Conservation (phyloP, 2,797 vertebrate species). For the Lates japonicus region DNA sequence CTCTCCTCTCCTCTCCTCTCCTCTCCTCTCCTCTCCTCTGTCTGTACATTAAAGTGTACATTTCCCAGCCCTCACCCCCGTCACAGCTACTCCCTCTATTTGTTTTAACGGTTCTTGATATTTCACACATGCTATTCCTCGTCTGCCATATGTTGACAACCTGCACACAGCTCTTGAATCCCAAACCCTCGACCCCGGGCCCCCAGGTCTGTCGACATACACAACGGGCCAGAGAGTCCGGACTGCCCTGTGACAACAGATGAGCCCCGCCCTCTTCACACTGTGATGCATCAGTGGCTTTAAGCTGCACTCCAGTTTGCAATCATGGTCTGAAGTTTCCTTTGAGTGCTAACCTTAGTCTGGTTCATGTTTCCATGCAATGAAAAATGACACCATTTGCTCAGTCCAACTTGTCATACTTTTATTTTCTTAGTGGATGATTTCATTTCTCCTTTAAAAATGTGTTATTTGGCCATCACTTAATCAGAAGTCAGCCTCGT, state of each 20-base stretch:
- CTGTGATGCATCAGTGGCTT: slow-evolving; percentile 34
- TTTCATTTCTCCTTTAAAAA: not conserved
- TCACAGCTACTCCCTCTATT: slow-evolving; percentile 67
- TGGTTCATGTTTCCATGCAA: not conserved
- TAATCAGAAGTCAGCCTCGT: not conserved
- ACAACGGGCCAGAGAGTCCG: slow-evolving; percentile 17
- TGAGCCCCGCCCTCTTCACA: slow-evolving; percentile 13
- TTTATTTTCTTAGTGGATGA: not conserved
- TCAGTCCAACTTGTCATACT: not conserved
- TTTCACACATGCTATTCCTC: slow-evolving; percentile 79
- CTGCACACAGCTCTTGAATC: slow-evolving; percentile 64
- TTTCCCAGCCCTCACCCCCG: slow-evolving; percentile 70
- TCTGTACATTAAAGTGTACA: slow-evolving; percentile 65
- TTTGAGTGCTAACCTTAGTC: not conserved
- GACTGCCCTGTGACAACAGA: slow-evolving; percentile 29
- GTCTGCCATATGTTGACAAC: slow-evolving; percentile 70
- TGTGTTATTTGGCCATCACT: not conserved
- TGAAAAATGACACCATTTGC: not conserved
- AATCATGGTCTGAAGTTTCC: slow-evolving; percentile 17
- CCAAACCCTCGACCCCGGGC: slow-evolving; percentile 20
- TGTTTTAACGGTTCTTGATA: slow-evolving; percentile 77
- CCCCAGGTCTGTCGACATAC: slow-evolving; percentile 26
- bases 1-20: not conserved
- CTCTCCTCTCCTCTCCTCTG: not conserved
- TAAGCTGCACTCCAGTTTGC: slow-evolving; percentile 29